Evolutionary conservation across 2,113 vertebrate species (phyloP).

Genomic region (Procavia capensis): DNA sequence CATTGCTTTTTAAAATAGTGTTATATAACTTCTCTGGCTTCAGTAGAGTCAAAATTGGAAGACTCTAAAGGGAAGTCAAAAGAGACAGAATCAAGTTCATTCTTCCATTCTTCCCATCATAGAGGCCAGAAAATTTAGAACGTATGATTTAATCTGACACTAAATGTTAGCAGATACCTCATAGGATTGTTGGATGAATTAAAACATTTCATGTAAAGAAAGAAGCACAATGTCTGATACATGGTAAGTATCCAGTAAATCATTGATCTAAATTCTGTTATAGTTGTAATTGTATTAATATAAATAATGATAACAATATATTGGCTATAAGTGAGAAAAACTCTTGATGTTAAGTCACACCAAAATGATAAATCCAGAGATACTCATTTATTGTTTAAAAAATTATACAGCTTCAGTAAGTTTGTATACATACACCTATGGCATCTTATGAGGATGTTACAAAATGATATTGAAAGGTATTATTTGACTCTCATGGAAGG

Average conservation of each 20-base stretch:
- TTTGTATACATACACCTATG: fast-evolving
- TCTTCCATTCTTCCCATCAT: neutral
- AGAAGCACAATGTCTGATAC: neutral
- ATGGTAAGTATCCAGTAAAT: neutral
- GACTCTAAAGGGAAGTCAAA: neutral
- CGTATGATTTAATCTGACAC: neutral
- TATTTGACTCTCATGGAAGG: neutral
- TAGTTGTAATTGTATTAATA: neutral
- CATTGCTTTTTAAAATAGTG: neutral
- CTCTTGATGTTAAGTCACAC: neutral
- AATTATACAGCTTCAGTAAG: neutral
- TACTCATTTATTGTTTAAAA: neutral
- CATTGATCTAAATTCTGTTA: neutral
- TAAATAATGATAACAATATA: neutral
- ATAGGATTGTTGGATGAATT: neutral
- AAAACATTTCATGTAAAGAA: neutral
- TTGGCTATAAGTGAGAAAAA: neutral
- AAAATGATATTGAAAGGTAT: neutral
- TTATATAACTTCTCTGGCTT: neutral
- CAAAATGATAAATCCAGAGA: neutral
- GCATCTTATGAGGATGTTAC: neutral
- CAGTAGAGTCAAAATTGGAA: neutral
- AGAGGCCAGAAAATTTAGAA: neutral
- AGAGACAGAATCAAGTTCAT: neutral
- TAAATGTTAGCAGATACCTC: neutral